Evolutionary conservation across 2,113 vertebrate genomes (phyloP), one percentile per base, ranked within the genome.

Genomic region (Gymnobelideus leadbeateri): DNA sequence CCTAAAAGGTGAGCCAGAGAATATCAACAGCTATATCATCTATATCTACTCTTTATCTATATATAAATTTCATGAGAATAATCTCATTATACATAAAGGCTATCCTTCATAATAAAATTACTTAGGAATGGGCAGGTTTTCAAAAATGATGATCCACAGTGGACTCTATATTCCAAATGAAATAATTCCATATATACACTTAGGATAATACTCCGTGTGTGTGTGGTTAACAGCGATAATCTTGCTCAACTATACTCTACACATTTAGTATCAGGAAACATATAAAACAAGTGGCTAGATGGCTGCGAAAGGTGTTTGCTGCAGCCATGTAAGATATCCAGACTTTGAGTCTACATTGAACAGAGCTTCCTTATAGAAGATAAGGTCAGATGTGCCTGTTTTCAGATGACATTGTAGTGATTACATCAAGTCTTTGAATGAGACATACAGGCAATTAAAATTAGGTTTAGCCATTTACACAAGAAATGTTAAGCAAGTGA

Each of bases 391-490:
- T 21, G n/a, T 43, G 19, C 12, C 68, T 43, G 19, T 43, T 43
- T 23, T n/a, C 37, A 84, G 16, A 43, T 43, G 68, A 19, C n/a
- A 84, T 23, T n/a, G n/a, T 2, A 43, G 19, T 23, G 68, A 21
- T 43, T 84, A 7, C 2, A 43, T 84, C 68, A 43, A 43, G 19
- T 7, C 19, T 84, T 43, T 84, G n/a, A 2, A 43, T 43, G 68
- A 84, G 6, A 43, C n/a, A 23, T 8, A 8, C 16, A 23, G 43
- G 68, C 19, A 84, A 23, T 7, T 84, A 23, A 43, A 43, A 84
- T 16, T 37, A n/a, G 14, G 1, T 4, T 8, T n/a, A 5, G 1
- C 7, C 6, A n/a, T n/a, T 19, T n/a, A 19, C 37, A 16, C 14
- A 84, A 84, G 37, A 43, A 84, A 77, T 43, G 37, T 19, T 43